Base-by-base conservation (phyloP, 1,140 invertebrate genomes). In the Trachymyrmex septentrionalis region DNA sequence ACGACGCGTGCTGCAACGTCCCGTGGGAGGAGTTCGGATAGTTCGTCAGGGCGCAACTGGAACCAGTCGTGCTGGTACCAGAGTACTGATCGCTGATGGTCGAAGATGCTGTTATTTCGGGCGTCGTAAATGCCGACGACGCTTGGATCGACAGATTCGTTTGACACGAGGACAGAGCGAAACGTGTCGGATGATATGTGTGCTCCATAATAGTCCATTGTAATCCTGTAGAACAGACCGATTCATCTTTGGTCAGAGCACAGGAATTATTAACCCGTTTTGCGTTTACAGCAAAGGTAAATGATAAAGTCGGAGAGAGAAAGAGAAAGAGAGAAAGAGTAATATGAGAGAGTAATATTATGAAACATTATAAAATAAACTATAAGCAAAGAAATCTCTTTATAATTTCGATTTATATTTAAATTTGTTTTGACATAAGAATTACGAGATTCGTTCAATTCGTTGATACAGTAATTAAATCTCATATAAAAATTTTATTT, bases 181-280 rank as follows among this genome's bases (percentile, higher is more conserved):
- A 96, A 94, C 96, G 96, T 92, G 55, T 75, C 72, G 96, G 95
- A 84, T 96, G 95, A 84, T 96, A 96, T 93, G 96, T 96, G 93
- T 96, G 96, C 94, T 97, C 96, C 95, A 97, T 96, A 94, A 97
- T 96, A 93, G 96, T 96, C 96, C 96, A 97, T 95, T 96, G 96
- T 95, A 96, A 96, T 96, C 96, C 96, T 97, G 96, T 94, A 96
- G 96, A 94, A 95, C 91, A 94, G 93, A 95, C 93, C 94, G 92
- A 92, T 92, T 91, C 73, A 91, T 90, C 71, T 89, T 92, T 93
- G 91, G 91, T 93, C 91, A 92, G 90, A 91, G 90, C 91, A 91
- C 90, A 90, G 89, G 91, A 90, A 87, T 91, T 90, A 89, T 64
- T 80, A 90, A 75, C 55, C 61, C 76, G 80, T 48, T 38, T 85